phyloP scores from a whole-genome alignment of 2,797 vertebrate genomes.

The Heliangelus exortis region DNA sequence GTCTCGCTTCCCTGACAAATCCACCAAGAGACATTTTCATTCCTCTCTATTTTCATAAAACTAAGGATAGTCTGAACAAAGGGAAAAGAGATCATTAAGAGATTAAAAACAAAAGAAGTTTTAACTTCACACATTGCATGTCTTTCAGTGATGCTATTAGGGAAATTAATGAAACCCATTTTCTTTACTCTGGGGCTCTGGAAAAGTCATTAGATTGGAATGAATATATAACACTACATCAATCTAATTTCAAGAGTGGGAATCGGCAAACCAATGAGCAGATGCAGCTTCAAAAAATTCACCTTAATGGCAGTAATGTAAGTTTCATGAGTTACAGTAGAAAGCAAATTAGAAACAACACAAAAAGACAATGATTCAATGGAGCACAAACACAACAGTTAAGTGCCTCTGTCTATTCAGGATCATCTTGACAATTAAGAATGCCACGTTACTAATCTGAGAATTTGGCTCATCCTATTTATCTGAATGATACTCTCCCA shows the following conservation, averaged over 20 bases:
- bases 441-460: slow-evolving; percentile 41
- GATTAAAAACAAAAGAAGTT: slow-evolving; percentile 74
- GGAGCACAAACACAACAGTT: slow-evolving; percentile 60
- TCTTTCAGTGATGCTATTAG: slow-evolving; percentile 76
- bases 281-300: slow-evolving; percentile 64
- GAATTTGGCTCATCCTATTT: slow-evolving; percentile 36
- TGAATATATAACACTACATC: slow-evolving; percentile 72
- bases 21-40: slow-evolving; percentile 47
- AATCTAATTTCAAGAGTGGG: slow-evolving; percentile 76
- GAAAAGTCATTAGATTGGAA: slow-evolving; percentile 76
- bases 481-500: slow-evolving; percentile 12
- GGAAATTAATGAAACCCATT: slow-evolving; percentile 76
- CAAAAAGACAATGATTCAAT: slow-evolving; percentile 65
- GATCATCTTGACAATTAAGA: slow-evolving; percentile 66
- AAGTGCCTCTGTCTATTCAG: slow-evolving; percentile 46
- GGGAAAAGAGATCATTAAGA: slow-evolving; percentile 71
- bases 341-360: slow-evolving; percentile 75
- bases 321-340: slow-evolving; percentile 70
- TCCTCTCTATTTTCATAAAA: slow-evolving; percentile 49
- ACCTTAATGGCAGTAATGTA: slow-evolving; percentile 69
- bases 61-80: slow-evolving; percentile 54
- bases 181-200: slow-evolving; percentile 71
- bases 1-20: slow-evolving; percentile 49
- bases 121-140: slow-evolving; percentile 52
- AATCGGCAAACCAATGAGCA: slow-evolving; percentile 69